These are phyloP conservation scores for Acheta domesticus DNA, from an alignment of 2,888 invertebrate species.

Conservation along the genomic window DNA sequence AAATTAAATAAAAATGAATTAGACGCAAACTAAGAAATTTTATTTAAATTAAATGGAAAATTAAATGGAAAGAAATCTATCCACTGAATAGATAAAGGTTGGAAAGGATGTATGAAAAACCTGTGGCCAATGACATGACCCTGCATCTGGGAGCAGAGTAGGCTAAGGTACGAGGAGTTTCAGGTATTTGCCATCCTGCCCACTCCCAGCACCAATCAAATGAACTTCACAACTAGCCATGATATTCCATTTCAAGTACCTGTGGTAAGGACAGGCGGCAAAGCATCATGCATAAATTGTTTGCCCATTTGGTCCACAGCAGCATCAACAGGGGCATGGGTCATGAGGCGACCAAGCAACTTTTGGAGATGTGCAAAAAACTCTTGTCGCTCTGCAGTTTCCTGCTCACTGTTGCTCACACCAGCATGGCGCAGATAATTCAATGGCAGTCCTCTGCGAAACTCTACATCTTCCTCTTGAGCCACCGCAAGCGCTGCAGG, in stretches of 20 bases:
- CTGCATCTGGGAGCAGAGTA: no score
- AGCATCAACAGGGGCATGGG: constrained; percentile 58
- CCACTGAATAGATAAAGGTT: no score
- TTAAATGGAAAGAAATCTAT: no score
- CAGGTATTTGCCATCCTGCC: no score
- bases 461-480: constrained; percentile 64
- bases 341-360: constrained; percentile 47
- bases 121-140: no score
- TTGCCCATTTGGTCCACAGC: constrained; percentile 86
- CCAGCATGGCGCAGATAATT: constrained; percentile 76
- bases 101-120: no score
- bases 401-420: constrained; percentile 57
- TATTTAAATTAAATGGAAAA: no score
- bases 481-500: constrained; percentile 73
- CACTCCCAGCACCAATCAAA: no score
- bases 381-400: constrained; percentile 42
- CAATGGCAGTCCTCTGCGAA: constrained; percentile 75
- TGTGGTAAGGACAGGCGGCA: constrained; percentile 74
- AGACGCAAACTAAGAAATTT: no score
- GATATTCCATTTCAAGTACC: constrained; percentile 39
- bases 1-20: no score
- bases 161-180: no score
- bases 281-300: constrained; percentile 76
- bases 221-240: no score
- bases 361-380: constrained; percentile 45